Percentiles rank a stretch among this genome's conserved stretches.
Evolutionary conservation across 2,113 vertebrate genomes (phyloP).

Genomic region (Saguinus midas): DNA sequence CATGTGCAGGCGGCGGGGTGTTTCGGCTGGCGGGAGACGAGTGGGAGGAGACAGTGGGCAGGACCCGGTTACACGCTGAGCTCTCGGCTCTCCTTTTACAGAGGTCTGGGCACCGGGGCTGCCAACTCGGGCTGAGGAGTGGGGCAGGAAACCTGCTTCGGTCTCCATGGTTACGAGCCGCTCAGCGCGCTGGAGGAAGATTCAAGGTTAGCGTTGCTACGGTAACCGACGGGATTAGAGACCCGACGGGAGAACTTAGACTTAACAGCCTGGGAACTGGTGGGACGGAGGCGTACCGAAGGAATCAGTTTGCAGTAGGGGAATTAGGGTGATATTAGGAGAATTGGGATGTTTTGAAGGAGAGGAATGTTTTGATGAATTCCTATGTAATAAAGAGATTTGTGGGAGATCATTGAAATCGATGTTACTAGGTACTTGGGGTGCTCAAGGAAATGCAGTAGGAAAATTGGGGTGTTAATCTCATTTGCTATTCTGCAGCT

Average conservation of each 20-base stretch:
- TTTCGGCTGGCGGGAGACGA: rapidly evolving
- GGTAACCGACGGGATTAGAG: neutral
- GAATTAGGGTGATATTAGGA: neutral
- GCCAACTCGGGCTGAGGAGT: neutral
- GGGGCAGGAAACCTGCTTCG: neutral
- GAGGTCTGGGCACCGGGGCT: neutral
- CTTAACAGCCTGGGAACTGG: neutral
- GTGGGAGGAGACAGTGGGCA: rapidly evolving
- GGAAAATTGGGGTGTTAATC: neutral
- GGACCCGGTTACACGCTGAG: rapidly evolving
- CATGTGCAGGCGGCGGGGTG: rapidly evolving
- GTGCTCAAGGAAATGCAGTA: neutral
- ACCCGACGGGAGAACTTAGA: neutral
- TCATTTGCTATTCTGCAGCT: neutral
- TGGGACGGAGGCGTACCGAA: neutral
- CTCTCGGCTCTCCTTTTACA: neutral
- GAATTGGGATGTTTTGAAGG: neutral
- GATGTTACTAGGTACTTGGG: neutral
- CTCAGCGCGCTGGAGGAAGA: rapidly evolving
- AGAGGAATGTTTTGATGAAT: neutral
- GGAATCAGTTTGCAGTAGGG: neutral
- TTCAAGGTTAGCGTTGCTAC: neutral
- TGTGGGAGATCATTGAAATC: neutral
- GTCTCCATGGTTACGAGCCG: neutral
- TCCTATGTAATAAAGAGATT: neutral